Conservation (phyloP, 2,113 vertebrate genomes). For the Shinisaurus crocodilurus region DNA sequence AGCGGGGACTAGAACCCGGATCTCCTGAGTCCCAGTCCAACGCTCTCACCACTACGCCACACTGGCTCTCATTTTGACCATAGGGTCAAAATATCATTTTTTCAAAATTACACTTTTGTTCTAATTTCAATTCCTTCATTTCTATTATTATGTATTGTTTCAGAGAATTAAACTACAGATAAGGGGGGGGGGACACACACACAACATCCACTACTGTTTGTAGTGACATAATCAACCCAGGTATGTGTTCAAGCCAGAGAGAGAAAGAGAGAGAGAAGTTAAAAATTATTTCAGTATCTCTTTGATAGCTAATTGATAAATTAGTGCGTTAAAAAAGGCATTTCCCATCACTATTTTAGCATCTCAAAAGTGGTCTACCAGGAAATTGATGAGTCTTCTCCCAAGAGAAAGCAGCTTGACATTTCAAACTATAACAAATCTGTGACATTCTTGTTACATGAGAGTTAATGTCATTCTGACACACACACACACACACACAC, state of each 20-base stretch:
- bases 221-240: neutral
- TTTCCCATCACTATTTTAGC: slow-evolving; percentile 24
- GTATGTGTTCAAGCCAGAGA: neutral
- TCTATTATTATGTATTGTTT: neutral
- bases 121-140: neutral
- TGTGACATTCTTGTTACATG: slow-evolving; percentile 35
- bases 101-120: neutral
- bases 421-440: slow-evolving; percentile 43
- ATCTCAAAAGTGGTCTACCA: neutral
- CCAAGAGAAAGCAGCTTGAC: slow-evolving; percentile 1
- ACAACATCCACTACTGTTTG: neutral
- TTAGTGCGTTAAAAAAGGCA: slow-evolving; percentile 34
- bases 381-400: slow-evolving; percentile 35
- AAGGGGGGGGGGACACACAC: neutral
- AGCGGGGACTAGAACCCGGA: no score
- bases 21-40: no score
- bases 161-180: neutral
- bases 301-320: slow-evolving; percentile 3
- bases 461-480: slow-evolving; percentile 57
- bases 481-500: slow-evolving; percentile 1
- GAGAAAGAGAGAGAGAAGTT: no score
- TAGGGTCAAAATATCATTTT: neutral
- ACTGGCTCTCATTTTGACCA: no score
- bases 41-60: no score
- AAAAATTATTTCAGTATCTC: neutral